These are phyloP conservation scores for Drosophila mulleri DNA, from an alignment of 2,888 invertebrate species.

Conservation along the genomic window DNA sequence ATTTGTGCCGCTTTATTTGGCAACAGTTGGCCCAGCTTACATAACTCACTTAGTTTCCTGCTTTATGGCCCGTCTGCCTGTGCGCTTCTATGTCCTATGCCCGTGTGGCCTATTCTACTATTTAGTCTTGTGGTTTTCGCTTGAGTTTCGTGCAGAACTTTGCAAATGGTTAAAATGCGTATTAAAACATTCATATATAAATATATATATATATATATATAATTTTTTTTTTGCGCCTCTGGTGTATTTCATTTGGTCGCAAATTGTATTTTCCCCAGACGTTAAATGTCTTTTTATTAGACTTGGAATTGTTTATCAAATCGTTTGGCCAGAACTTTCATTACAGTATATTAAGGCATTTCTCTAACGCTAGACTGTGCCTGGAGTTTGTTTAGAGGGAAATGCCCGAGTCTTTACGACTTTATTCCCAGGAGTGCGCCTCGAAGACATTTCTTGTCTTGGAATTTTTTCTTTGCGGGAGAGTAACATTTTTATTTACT, in stretches of 20 bases:
- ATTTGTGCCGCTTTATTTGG: slow-evolving; percentile 63
- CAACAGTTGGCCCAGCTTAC: slow-evolving; percentile 46
- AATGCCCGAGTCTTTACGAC: slow-evolving; percentile 43
- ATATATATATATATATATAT: too few species aligned
- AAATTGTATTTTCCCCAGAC: slow-evolving; percentile 50
- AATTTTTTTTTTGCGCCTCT: slow-evolving; percentile 30
- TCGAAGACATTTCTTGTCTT: background rate
- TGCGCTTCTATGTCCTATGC: slow-evolving; percentile 13
- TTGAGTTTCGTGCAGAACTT: background rate
- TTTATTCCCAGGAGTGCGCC: slow-evolving; percentile 16
- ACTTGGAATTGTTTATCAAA: slow-evolving; percentile 52
- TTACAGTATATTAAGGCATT: slow-evolving; percentile 62
- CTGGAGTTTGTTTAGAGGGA: slow-evolving; percentile 38
- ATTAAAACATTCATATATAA: slow-evolving; percentile 51
- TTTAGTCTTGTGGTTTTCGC: slow-evolving; percentile 51
- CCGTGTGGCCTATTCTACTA: slow-evolving; percentile 53
- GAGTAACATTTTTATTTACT: background rate
- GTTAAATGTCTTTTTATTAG: slow-evolving; percentile 19
- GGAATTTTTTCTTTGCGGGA: background rate
- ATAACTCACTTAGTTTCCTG: slow-evolving; percentile 60
- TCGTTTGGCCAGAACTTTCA: slow-evolving; percentile 54
- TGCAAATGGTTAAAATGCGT: slow-evolving; percentile 31
- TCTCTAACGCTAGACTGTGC: slow-evolving; percentile 25
- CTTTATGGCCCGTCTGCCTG: slow-evolving; percentile 39
- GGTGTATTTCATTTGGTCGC: slow-evolving; percentile 52